Base-by-base conservation (phyloP, 2,113 vertebrate genomes). In the Pleuronectes platessa region DNA sequence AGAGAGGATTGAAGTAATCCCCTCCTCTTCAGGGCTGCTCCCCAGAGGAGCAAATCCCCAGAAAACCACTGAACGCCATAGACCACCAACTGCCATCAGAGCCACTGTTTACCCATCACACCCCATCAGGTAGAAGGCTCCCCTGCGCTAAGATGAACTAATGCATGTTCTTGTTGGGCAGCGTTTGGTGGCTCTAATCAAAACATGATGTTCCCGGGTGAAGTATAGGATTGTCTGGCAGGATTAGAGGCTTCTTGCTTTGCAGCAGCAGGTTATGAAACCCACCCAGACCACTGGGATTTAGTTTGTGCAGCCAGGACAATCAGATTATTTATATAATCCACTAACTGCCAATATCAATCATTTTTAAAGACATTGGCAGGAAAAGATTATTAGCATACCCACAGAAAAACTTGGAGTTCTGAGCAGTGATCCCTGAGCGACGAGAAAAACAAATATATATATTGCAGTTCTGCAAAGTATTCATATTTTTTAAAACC, bases 1-100 rank as follows among this genome's bases (percentile, higher is more conserved):
- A 90, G 84, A 78, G 76, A 84, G 91, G 91, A 90, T 92, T 92
- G 92, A 92, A 84, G 85, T 94, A 94, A 94, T 94, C 92, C 90
- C 83, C 82, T n/a, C 85, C 74, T 88, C 89, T 77, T 88, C 84
- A 89, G 77, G 82, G 68, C 68, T 69, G 84, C 83, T 87, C 84
- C 89, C 78, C 79, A 79, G 81, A 88, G 78, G 61, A 80, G 72
- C 12, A 68, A 74, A 87, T 78, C 82, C 70, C 67, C 37, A 74
- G 75, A 73, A 83, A 83, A 88, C 68, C 85, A 60, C 75, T 70
- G 69, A 87, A 81, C 23, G 23, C 81, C 71, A 68, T 13, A 64
- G 84, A 89, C 90, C 90, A 88, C 90, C 89, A 79, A 83, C 81
- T 70, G 45, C 75, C 70, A 76, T 47, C 73, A 54, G 62, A 68